Evolutionary conservation across 2,888 invertebrate species (phyloP).

Genomic region (Brenthis hecate): DNA sequence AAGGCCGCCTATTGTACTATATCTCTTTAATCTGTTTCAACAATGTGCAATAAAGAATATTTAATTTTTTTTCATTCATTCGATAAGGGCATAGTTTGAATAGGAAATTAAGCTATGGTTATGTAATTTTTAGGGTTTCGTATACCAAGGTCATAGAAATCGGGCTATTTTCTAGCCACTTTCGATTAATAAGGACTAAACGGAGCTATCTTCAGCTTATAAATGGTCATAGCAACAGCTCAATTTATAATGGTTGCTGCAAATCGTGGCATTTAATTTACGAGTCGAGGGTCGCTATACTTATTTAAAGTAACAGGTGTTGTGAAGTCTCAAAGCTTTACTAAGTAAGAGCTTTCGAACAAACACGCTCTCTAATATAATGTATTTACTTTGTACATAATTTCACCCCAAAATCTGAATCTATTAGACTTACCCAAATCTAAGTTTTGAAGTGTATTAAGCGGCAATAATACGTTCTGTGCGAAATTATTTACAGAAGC

Average conservation of each 20-base stretch:
- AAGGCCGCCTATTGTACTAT: too few relatives aligned
- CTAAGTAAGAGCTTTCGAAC: conserved; percentile 19
- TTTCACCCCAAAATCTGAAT: conserved; percentile 15
- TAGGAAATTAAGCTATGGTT: conserved; percentile 4
- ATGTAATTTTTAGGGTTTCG: neutral
- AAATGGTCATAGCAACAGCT: neutral
- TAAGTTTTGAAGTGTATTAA: conserved; percentile 15
- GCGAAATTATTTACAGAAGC: neutral
- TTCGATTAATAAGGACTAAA: too few relatives aligned
- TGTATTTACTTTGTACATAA: neutral
- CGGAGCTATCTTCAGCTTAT: too few relatives aligned
- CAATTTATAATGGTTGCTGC: neutral
- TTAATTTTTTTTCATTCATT: too few relatives aligned
- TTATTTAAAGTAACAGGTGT: conserved; percentile 20
- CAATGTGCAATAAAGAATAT: too few relatives aligned
- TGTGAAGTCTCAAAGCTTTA: conserved; percentile 14
- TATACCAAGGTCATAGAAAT: too few relatives aligned
- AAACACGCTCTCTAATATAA: conserved; percentile 15
- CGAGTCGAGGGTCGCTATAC: conserved; percentile 8
- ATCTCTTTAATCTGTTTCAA: too few relatives aligned
- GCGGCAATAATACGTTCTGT: conserved; percentile 15
- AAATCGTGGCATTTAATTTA: neutral
- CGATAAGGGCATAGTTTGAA: conserved; percentile 14
- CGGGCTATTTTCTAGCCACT: too few relatives aligned
- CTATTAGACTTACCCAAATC: conserved; percentile 15